Conservation (phyloP, 1,140 invertebrate species). For the Zaprionus gabonicus region DNA sequence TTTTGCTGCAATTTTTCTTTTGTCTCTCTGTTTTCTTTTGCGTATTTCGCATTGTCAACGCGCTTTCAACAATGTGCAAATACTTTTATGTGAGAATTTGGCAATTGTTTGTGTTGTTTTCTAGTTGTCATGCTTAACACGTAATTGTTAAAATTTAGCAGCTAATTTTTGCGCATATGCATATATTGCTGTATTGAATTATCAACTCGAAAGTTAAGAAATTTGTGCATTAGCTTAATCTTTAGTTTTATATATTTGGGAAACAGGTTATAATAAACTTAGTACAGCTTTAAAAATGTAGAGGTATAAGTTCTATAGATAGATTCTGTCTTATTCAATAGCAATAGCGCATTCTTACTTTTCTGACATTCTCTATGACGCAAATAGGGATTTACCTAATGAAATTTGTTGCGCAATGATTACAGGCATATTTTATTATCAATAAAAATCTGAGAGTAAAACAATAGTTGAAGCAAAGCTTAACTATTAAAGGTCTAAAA, state of each 20-base stretch:
- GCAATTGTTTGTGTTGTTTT: conserved; percentile 42
- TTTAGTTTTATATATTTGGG: no score
- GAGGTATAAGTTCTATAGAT: no score
- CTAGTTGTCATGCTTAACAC: conserved; percentile 54
- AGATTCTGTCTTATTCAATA: no score
- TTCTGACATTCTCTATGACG: background rate
- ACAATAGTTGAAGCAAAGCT: conserved; percentile 13
- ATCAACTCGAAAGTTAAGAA: background rate
- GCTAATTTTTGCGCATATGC: conserved; percentile 46
- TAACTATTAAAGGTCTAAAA: conserved; percentile 6
- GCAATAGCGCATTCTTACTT: background rate
- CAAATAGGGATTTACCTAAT: background rate
- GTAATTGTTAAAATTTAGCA: conserved; percentile 53
- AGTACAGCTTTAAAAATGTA: no score
- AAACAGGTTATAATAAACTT: no score
- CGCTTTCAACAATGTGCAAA: conserved; percentile 66
- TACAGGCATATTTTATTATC: conserved; percentile 5
- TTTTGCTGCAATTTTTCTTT: conserved; percentile 10
- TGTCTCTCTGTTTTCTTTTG: conserved; percentile 36
- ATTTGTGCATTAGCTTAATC: background rate
- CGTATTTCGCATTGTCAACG: conserved; percentile 62
- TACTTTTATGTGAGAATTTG: conserved; percentile 70
- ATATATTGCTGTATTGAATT: conserved; percentile 14
- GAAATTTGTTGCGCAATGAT: conserved; percentile 11
- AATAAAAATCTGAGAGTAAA: conserved; percentile 16